Evolutionary conservation across 2,113 vertebrate genomes (phyloP).

Genomic region (Upupa epops): DNA sequence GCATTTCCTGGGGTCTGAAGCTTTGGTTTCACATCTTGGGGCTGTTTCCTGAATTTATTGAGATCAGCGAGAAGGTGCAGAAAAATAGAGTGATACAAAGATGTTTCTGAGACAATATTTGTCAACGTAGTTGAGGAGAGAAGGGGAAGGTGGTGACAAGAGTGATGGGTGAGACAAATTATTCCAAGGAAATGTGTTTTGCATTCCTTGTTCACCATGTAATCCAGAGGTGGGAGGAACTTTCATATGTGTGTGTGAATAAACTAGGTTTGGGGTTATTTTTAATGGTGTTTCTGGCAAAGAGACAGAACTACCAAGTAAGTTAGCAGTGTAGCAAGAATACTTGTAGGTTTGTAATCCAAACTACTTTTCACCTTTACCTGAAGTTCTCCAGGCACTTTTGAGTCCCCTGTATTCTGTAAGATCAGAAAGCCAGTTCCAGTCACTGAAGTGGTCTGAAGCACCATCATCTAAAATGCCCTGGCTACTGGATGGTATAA

Average conservation of each 20-base stretch:
- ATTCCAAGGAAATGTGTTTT: not conserved
- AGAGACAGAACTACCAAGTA: not conserved
- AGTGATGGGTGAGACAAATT: not conserved
- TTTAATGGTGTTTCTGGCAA: not conserved
- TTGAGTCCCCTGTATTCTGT: not conserved
- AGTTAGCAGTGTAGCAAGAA: not conserved
- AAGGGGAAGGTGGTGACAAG: not conserved
- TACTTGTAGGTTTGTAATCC: not conserved
- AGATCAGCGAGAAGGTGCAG: not conserved
- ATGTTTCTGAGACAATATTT: not conserved
- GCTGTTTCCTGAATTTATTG: not conserved
- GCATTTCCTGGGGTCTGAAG: not conserved
- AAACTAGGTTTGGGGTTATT: not conserved
- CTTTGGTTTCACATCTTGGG: not conserved
- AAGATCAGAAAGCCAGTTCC: not conserved
- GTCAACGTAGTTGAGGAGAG: not conserved
- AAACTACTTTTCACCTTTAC: not conserved
- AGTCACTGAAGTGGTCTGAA: not conserved
- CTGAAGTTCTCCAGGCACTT: not conserved
- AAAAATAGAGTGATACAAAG: not conserved
- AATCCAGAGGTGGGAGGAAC: not conserved
- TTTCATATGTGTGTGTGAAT: not conserved
- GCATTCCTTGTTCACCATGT: not conserved
- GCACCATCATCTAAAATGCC: not conserved
- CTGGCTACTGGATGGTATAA: accelerated